A percentile compares a stretch with the other conserved stretches of the same genome.
Evolutionary conservation across 2,888 invertebrate genomes (phyloP).

Genomic region (Psylliodes chrysocephalus): DNA sequence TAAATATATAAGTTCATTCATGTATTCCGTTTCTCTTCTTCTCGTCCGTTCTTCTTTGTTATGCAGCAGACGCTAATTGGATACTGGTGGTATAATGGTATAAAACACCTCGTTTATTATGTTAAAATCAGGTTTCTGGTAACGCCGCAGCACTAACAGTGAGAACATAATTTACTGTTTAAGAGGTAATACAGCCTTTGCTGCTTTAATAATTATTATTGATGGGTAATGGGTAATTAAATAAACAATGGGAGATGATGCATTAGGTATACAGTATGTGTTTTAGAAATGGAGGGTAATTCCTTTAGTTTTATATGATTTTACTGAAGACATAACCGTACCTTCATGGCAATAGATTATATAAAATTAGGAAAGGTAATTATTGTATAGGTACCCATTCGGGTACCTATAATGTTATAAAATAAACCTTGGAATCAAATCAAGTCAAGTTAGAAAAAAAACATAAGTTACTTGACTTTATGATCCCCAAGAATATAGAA

Average conservation of each 20-base stretch:
- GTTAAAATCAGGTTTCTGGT: slow-evolving; percentile 25
- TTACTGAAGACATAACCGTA: background rate
- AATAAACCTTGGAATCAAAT: no score
- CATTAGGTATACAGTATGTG: slow-evolving; percentile 7
- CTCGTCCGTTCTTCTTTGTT: slow-evolving; percentile 21
- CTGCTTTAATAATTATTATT: slow-evolving; percentile 22
- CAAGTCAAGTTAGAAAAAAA: no score
- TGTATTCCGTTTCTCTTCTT: slow-evolving; percentile 6
- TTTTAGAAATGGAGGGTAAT: background rate
- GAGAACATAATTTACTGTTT: slow-evolving; percentile 28
- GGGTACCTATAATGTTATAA: no score
- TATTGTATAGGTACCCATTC: no score
- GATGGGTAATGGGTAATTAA: slow-evolving; percentile 15
- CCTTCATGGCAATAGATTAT: no score
- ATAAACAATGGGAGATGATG: slow-evolving; percentile 7
- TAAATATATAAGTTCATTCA: slow-evolving; percentile 19
- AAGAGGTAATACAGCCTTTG: slow-evolving; percentile 19
- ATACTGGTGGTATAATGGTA: slow-evolving; percentile 16
- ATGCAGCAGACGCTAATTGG: slow-evolving; percentile 26
- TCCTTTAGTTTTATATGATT: background rate
- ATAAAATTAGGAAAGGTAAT: no score
- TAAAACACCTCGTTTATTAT: slow-evolving; percentile 32
- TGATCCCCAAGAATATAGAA: no score
- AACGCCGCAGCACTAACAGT: slow-evolving; percentile 16
- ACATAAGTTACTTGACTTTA: no score